A percentile compares a stretch with the other conserved stretches of the same genome.
Conservation (phyloP, 2,113 vertebrate species). For the Corythoichthys intestinalis region DNA sequence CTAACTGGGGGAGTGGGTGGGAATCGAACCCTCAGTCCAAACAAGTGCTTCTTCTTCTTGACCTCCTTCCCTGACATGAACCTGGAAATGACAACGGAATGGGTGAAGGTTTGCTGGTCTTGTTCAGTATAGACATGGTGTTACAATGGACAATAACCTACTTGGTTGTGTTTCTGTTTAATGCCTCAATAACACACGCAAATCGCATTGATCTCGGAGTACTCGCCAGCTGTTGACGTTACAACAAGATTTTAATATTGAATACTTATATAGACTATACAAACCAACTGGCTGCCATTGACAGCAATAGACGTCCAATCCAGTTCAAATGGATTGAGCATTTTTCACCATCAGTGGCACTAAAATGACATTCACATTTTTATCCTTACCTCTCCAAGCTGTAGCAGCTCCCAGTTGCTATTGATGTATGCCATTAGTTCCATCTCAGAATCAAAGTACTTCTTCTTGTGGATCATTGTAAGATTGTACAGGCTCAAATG, state of each 20-base stretch:
- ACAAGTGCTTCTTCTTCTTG: constrained; percentile 98
- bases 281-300: neutral
- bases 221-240: constrained; percentile 77
- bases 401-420: constrained; percentile 94
- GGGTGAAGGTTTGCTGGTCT: neutral
- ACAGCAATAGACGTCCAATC: neutral
- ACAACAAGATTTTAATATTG: neutral
- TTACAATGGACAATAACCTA: constrained; percentile 65
- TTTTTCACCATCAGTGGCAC: neutral
- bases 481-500: constrained; percentile 97
- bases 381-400: constrained; percentile 84
- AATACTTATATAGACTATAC: neutral
- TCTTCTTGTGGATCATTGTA: constrained; percentile 98
- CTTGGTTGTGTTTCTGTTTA: constrained; percentile 94
- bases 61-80: constrained; percentile 99
- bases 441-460: constrained; percentile 97
- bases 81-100: constrained; percentile 61
- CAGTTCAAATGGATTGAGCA: neutral
- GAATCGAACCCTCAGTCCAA: constrained; percentile 92
- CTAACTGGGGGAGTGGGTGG: constrained; percentile 88
- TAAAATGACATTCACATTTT: neutral
- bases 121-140: neutral
- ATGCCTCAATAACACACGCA: constrained; percentile 85
- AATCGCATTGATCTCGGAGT: constrained; percentile 88
- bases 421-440: constrained; percentile 96